phyloP scores from a whole-genome alignment of 2,113 vertebrate species.

The Grallaria varia region DNA sequence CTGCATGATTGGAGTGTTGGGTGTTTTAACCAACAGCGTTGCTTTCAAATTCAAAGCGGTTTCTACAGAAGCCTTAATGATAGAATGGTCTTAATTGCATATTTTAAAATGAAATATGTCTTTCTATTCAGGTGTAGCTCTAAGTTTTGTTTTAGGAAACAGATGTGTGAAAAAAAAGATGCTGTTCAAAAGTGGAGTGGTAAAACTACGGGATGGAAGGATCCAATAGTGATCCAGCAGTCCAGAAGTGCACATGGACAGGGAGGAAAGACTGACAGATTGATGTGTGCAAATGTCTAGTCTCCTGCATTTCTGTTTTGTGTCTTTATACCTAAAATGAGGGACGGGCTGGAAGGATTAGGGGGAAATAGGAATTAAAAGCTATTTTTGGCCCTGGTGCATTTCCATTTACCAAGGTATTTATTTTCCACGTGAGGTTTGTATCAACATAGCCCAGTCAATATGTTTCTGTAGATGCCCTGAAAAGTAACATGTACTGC shows the following conservation, averaged over 20 bases:
- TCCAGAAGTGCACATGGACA: not conserved
- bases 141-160: not conserved
- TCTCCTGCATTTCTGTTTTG: not conserved
- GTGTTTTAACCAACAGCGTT: not conserved
- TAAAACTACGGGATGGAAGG: not conserved
- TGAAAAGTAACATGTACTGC: not conserved
- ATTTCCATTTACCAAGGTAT: not conserved
- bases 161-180: accelerated
- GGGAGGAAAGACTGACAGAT: not conserved
- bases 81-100: not conserved
- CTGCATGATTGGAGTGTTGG: not conserved
- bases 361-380: not conserved
- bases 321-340: not conserved
- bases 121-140: not conserved
- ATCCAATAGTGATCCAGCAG: not conserved
- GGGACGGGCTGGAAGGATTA: not conserved
- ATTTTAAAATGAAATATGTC: not conserved
- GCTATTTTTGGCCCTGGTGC: not conserved
- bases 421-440: not conserved
- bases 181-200: not conserved
- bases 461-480: not conserved
- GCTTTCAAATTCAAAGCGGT: slow-evolving; percentile 19
- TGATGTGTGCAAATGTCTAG: not conserved
- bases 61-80: not conserved
- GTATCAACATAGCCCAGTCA: not conserved